phyloP scores from a whole-genome alignment of 2,888 invertebrate genomes.

The Mycalesis mineus region DNA sequence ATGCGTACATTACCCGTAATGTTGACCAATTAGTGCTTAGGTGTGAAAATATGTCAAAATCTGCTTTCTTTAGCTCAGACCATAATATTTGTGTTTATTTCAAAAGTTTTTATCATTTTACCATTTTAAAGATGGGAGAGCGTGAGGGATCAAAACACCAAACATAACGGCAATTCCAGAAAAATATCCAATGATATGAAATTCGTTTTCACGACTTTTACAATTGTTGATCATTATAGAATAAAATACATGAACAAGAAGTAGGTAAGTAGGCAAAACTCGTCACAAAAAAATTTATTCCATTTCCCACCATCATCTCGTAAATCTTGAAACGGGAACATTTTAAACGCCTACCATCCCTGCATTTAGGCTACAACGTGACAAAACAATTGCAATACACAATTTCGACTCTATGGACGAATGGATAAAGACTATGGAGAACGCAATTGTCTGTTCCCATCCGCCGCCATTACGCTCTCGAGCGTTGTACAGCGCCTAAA shows the following conservation, averaged over 20 bases:
- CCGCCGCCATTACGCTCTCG: conserved; percentile 42
- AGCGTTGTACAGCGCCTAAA: conserved; percentile 45
- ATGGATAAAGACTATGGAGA: conserved; percentile 29
- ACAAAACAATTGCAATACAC: neutral
- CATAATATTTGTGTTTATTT: too few relatives aligned
- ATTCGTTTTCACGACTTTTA: too few relatives aligned
- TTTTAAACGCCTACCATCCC: conserved; percentile 37
- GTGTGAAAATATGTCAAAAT: too few relatives aligned
- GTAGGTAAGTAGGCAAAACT: neutral
- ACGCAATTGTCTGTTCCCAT: conserved; percentile 17
- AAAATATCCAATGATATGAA: too few relatives aligned
- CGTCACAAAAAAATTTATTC: conserved; percentile 31
- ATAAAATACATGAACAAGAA: neutral
- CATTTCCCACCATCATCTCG: conserved; percentile 30
- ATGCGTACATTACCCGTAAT: too few relatives aligned
- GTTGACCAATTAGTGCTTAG: too few relatives aligned
- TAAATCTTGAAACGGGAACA: conserved; percentile 40
- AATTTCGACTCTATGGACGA: conserved; percentile 6
- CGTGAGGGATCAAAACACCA: too few relatives aligned
- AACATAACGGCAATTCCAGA: too few relatives aligned
- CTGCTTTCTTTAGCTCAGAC: too few relatives aligned
- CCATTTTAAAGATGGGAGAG: too few relatives aligned
- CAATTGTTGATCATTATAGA: too few relatives aligned
- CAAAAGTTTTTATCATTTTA: too few relatives aligned
- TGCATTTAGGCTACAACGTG: conserved; percentile 27